phyloP scores from a whole-genome alignment of 53 echinoderm and acorn worm genomes.

The Antedon mediterranea region DNA sequence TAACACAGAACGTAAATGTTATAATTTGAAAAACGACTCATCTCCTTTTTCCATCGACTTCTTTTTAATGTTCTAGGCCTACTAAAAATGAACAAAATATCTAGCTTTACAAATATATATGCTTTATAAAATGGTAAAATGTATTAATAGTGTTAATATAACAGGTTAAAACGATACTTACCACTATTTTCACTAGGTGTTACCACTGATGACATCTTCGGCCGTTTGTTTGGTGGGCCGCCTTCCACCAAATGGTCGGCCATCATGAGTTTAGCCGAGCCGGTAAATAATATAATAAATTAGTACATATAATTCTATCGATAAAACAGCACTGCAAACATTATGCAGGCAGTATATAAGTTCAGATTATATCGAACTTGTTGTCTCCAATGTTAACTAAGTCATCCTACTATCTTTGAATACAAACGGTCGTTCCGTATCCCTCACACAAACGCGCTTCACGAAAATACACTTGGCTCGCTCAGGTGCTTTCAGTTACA shows the following conservation, averaged over 20 bases:
- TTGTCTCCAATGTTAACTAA: not conserved
- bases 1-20: too few species aligned
- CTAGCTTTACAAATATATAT: too few species aligned
- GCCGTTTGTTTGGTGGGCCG: constrained; percentile 84
- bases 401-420: not conserved
- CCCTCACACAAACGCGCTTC: constrained; percentile 1
- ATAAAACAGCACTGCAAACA: not conserved
- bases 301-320: not conserved
- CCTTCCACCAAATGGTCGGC: constrained; percentile 86
- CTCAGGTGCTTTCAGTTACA: not conserved
- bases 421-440: not conserved
- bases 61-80: too few species aligned
- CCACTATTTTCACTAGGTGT: constrained; percentile 41
- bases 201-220: constrained; percentile 66
- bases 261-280: constrained; percentile 39
- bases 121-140: too few species aligned
- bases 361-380: not conserved
- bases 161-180: constrained; percentile 7
- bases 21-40: too few species aligned
- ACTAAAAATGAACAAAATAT: too few species aligned
- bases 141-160: too few species aligned
- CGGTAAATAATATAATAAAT: not conserved
- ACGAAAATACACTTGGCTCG: constrained; percentile 3
- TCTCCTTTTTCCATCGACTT: too few species aligned
- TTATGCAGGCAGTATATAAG: not conserved